Conservation (phyloP, 2,797 vertebrate species). For the Malacoctenus gilli region DNA sequence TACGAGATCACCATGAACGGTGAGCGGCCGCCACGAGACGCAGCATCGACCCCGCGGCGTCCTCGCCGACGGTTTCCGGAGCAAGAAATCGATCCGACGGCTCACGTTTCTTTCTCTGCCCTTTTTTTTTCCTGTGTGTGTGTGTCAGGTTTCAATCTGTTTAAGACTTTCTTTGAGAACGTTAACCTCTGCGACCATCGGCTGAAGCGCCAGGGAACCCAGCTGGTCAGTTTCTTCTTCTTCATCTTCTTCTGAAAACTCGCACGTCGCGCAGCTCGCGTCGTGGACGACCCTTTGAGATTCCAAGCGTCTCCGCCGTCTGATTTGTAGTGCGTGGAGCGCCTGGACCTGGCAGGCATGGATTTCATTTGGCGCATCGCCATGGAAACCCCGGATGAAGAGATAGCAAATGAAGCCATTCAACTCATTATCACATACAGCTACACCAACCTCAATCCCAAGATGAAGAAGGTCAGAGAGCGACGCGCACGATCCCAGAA, state of each 20-base stretch:
- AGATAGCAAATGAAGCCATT: conserved; percentile 99
- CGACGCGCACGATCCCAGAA: too few relatives aligned
- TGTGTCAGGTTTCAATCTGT: conserved; percentile 93
- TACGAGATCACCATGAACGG: conserved; percentile 99
- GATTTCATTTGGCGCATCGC: conserved; percentile 99
- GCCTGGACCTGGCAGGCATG: conserved; percentile 96
- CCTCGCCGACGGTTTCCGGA: background rate
- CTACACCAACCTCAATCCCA: conserved; percentile 97
- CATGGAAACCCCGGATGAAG: conserved; percentile 99
- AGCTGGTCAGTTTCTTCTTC: conserved; percentile 82
- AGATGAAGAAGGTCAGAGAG: conserved; percentile 92
- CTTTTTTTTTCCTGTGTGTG: background rate
- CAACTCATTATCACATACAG: conserved; percentile 98
- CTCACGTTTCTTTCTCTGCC: conserved; percentile 9
- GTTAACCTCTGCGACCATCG: conserved; percentile 99
- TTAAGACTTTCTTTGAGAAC: conserved; percentile 99
- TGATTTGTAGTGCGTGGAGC: conserved; percentile 91
- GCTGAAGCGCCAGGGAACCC: conserved; percentile 96
- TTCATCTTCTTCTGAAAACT: too few relatives aligned
- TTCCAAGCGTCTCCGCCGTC: conserved; percentile 3
- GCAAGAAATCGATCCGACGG: background rate
- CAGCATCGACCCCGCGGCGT: background rate
- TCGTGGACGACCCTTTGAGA: background rate
- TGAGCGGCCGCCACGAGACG: conserved; percentile 60
- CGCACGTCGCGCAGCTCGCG: background rate